phyloP scores from a whole-genome alignment of 2,888 invertebrate genomes.

The Acanthococcus lagerstroemiae region DNA sequence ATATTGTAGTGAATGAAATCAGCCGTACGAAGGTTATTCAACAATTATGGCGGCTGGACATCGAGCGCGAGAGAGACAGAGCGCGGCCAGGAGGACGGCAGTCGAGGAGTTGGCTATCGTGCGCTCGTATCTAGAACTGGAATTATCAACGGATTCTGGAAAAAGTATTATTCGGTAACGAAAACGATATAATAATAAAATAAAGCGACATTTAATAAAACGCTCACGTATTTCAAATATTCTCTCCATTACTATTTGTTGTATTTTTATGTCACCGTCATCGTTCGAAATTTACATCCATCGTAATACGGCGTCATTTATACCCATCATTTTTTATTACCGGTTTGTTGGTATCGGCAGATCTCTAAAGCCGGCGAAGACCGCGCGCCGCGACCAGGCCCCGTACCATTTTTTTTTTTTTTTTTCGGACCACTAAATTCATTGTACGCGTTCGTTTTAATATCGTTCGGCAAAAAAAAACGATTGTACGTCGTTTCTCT shows the following conservation, averaged over 20 bases:
- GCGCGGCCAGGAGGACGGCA: not conserved
- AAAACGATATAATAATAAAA: constrained; percentile 25
- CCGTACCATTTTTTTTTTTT: no score
- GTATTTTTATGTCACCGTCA: constrained; percentile 20
- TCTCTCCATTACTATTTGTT: constrained; percentile 18
- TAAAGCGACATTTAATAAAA: constrained; percentile 26
- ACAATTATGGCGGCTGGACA: not conserved
- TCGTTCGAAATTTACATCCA: constrained; percentile 22
- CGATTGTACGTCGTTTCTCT: no score
- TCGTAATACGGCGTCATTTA: constrained; percentile 24
- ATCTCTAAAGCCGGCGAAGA: no score
- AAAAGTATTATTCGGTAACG: constrained; percentile 7
- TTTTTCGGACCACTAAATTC: no score
- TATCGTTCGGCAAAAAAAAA: no score
- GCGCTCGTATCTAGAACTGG: constrained; percentile 9
- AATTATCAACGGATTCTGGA: constrained; percentile 26
- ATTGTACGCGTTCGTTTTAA: no score
- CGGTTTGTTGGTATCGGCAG: constrained; percentile 23
- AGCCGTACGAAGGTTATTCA: not conserved
- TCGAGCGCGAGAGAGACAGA: not conserved
- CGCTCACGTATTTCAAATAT: constrained; percentile 27
- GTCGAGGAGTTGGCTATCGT: constrained; percentile 1
- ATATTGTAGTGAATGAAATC: not conserved
- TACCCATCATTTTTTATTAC: constrained; percentile 24
- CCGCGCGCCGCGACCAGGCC: no score